phyloP scores from a whole-genome alignment of 2,797 vertebrate genomes.

The Rhynchonycteris naso region DNA sequence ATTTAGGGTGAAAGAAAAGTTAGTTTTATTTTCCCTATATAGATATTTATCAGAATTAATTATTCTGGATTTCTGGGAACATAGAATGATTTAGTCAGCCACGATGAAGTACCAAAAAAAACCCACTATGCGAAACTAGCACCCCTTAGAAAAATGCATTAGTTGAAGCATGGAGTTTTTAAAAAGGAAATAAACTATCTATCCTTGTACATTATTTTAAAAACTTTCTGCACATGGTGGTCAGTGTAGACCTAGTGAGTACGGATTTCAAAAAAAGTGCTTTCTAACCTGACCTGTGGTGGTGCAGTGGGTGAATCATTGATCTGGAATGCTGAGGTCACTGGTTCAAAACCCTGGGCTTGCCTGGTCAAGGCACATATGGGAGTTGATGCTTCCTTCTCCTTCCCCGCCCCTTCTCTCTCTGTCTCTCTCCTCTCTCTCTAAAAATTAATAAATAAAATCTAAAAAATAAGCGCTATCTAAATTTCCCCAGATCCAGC shows the following conservation, averaged over 20 bases:
- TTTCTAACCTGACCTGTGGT: neutral
- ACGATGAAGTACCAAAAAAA: neutral
- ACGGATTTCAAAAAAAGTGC: neutral
- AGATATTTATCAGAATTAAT: neutral
- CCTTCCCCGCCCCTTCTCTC: too few relatives aligned
- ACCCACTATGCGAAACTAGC: neutral
- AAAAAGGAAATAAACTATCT: neutral
- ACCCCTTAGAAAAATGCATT: neutral
- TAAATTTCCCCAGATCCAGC: neutral
- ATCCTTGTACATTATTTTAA: neutral
- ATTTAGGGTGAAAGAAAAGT: neutral
- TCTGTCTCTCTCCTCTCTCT: too few relatives aligned
- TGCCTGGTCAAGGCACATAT: too few relatives aligned
- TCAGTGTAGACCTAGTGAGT: neutral
- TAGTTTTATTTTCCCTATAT: neutral
- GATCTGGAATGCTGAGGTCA: too few relatives aligned
- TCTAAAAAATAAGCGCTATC: too few relatives aligned
- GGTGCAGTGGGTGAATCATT: too few relatives aligned
- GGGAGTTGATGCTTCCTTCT: too few relatives aligned
- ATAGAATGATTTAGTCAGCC: neutral
- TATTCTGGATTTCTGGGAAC: neutral
- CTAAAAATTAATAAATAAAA: too few relatives aligned
- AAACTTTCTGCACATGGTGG: neutral
- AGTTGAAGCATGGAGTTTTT: neutral
- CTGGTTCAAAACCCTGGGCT: too few relatives aligned